Base-by-base conservation (phyloP, 2,797 vertebrate genomes). In the Propithecus perrieri region DNA sequence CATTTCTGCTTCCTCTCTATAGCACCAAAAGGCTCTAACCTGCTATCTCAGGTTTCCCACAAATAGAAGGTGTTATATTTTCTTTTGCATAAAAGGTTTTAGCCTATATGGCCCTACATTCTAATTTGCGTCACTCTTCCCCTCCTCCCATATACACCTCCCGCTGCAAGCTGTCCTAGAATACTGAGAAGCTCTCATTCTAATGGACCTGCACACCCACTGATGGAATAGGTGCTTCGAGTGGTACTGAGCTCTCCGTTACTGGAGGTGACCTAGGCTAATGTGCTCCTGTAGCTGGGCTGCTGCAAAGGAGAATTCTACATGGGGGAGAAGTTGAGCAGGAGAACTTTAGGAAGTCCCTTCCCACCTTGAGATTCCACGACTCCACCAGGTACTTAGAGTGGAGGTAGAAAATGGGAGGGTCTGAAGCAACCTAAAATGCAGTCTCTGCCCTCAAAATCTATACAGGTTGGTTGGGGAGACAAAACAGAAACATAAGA, bases 61-160 rank as follows among this genome's bases (percentile, higher is more conserved):
- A 98, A 98, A 98, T 96, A 97, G 96, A 97, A 97, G 94, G 96
- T 96, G 96, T 55, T 97, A 96, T 91, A 94, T 97, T 97, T 91
- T 72, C 61, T 96, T 97, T 85, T 84, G 96, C 96, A 87, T 91
- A 93, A 95, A 79, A 94, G 59, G 85, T 91, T 84, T 95, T 81
- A 96, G 86, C 95, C 93, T 97, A 78, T 97, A 96, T 88, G 96
- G 22, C 86, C 96, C 83, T 33, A 46, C 33, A 26, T 46, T 22
- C 75, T 76, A 41, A 67, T 91, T 90, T 69, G 22, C 38, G 33
- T 85, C 95, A 96, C 63, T 59, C 57, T 76, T 76, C 74, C 9
- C 11, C 87, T 75, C n/a, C 26, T 57, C 65, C 30, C 28, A 22
- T 10, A 30, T 41, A 26, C 43, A 41, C 53, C 7, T 0, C 53